A percentile compares a stretch with the other conserved stretches of the same genome.
phyloP scores from a whole-genome alignment of 2,888 invertebrate species.

The Stegana nigrithorax region DNA sequence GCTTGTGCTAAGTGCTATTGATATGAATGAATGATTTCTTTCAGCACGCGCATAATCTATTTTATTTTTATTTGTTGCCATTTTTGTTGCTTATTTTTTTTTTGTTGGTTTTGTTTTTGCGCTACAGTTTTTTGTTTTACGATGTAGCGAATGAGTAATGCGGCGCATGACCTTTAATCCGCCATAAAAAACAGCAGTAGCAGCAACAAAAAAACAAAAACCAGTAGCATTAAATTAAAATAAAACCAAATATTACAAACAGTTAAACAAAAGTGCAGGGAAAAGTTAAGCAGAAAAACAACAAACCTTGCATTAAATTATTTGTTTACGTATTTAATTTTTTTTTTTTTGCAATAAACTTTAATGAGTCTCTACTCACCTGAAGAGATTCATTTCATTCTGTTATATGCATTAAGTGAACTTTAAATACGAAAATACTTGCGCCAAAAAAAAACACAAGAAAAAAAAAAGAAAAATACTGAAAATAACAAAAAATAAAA shows the following conservation, averaged over 20 bases:
- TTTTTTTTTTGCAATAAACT: background rate
- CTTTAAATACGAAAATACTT: no score
- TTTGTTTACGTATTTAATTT: background rate
- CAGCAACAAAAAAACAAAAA: no score
- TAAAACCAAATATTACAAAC: background rate
- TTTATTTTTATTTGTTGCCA: constrained; percentile 15
- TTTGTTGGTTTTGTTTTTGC: background rate
- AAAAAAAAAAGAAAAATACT: background rate
- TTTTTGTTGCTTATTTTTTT: constrained; percentile 22
- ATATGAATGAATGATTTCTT: constrained; percentile 35
- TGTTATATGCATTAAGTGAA: no score
- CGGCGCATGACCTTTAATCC: constrained; percentile 48
- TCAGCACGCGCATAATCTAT: constrained; percentile 18
- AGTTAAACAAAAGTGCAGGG: background rate
- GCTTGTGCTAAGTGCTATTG: constrained; percentile 36
- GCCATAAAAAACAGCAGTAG: no score
- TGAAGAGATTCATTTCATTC: no score
- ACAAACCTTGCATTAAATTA: no score
- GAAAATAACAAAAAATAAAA: background rate
- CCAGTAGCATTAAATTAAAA: no score
- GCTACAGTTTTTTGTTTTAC: background rate
- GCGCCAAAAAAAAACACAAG: no score
- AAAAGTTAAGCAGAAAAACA: no score
- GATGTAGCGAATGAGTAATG: constrained; percentile 51
- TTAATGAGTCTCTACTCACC: background rate